Evolutionary conservation across 2,888 invertebrate species (phyloP).

Genomic region (Amiota minor): DNA sequence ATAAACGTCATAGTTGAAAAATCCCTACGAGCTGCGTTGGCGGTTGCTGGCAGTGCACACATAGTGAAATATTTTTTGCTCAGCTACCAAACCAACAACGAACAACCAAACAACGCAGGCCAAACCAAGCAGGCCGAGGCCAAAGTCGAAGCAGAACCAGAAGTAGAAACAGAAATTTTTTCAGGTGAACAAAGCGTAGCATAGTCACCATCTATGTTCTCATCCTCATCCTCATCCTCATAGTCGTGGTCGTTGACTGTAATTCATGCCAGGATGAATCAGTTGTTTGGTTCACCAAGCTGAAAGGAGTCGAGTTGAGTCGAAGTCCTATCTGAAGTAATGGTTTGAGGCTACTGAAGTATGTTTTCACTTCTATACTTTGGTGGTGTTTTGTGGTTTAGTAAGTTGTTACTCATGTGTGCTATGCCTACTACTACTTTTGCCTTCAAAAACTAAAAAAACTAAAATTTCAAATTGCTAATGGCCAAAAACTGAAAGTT

Average conservation of each 20-base stretch:
- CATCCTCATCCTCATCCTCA: no score
- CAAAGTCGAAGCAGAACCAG: constrained; percentile 2
- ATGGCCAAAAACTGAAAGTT: constrained; percentile 44
- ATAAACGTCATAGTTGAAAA: constrained; percentile 18
- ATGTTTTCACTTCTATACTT: not conserved
- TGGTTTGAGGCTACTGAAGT: no score
- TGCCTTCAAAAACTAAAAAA: not conserved
- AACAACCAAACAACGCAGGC: not conserved
- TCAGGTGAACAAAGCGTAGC: constrained; percentile 1
- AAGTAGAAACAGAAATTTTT: not conserved
- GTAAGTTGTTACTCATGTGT: not conserved
- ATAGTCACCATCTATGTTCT: not conserved
- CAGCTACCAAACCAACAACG: no score
- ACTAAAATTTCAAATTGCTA: constrained; percentile 52
- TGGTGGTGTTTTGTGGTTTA: constrained; percentile 31
- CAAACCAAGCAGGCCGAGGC: not conserved
- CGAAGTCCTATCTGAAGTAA: no score
- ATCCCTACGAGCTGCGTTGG: not conserved
- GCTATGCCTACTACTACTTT: not conserved
- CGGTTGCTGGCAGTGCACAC: not conserved
- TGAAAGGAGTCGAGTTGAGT: not conserved
- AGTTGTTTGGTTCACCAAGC: not conserved
- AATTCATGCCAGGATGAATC: constrained; percentile 17
- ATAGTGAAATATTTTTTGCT: not conserved
- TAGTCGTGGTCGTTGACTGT: constrained; percentile 29